Conservation (phyloP, 2,888 invertebrate genomes). For the Eupithecia subfuscata region DNA sequence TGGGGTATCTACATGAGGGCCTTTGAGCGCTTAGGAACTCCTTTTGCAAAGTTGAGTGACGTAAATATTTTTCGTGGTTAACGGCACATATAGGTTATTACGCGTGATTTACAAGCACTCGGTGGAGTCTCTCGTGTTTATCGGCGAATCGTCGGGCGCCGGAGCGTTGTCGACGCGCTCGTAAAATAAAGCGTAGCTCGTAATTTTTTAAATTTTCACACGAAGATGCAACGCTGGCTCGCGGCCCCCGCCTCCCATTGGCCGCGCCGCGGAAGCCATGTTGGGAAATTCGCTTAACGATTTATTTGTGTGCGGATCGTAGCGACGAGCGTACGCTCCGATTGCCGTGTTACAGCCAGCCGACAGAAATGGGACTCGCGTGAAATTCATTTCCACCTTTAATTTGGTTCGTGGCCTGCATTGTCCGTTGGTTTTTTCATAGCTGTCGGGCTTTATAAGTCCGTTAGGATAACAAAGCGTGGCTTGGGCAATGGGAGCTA, state of each 20-base stretch:
- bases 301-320: slow-evolving; percentile 73
- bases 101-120: slow-evolving; percentile 54
- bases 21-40: slow-evolving; percentile 38
- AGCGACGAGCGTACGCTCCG: slow-evolving; percentile 56
- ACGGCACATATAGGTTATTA: slow-evolving; percentile 34
- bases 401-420: slow-evolving; percentile 52
- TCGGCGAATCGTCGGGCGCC: slow-evolving; percentile 48
- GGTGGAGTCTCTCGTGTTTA: slow-evolving; percentile 54
- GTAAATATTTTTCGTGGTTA: slow-evolving; percentile 38
- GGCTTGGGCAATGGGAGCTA: slow-evolving; percentile 80
- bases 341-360: slow-evolving; percentile 59
- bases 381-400: slow-evolving; percentile 59
- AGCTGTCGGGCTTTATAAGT: slow-evolving; percentile 71
- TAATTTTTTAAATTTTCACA: slow-evolving; percentile 72
- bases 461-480: slow-evolving; percentile 80
- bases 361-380: slow-evolving; percentile 56
- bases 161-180: slow-evolving; percentile 58
- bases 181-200: slow-evolving; percentile 64
- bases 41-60: slow-evolving; percentile 29
- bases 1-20: slow-evolving; percentile 38
- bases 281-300: slow-evolving; percentile 78
- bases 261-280: slow-evolving; percentile 73
- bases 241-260: slow-evolving; percentile 61
- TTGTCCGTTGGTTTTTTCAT: slow-evolving; percentile 60
- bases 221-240: slow-evolving; percentile 61